Percentiles rank a stretch among this genome's conserved stretches.
These are phyloP conservation scores for Nysson spinosus DNA, from an alignment of 2,888 invertebrate genomes.

Conservation along the genomic window DNA sequence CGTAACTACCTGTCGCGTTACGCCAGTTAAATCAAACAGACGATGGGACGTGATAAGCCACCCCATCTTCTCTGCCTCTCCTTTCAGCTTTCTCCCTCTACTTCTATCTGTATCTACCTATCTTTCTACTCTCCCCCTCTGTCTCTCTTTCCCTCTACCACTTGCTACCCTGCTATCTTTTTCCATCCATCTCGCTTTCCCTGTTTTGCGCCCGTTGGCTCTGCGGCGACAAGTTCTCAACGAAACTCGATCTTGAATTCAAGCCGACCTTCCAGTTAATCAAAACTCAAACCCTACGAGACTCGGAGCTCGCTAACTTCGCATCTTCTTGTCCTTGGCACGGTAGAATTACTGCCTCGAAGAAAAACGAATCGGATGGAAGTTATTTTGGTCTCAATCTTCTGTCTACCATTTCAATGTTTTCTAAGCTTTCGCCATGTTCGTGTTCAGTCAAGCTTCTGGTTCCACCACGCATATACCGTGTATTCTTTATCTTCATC, in stretches of 20 bases:
- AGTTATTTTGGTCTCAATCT: slow-evolving; percentile 16
- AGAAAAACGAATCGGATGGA: not conserved
- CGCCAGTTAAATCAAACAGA: slow-evolving; percentile 54
- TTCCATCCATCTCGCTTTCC: not conserved
- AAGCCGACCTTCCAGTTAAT: slow-evolving; percentile 69
- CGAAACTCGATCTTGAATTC: slow-evolving; percentile 66
- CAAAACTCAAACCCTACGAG: slow-evolving; percentile 63
- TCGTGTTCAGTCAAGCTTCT: no score
- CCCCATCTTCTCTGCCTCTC: slow-evolving; percentile 7
- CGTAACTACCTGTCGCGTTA: slow-evolving; percentile 56
- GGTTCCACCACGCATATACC: not conserved
- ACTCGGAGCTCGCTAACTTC: slow-evolving; percentile 36
- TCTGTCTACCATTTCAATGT: not conserved
- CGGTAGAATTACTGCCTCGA: not conserved
- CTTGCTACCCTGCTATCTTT: not conserved
- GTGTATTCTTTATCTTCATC: slow-evolving; percentile 4
- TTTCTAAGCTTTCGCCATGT: not conserved
- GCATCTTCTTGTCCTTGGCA: slow-evolving; percentile 26
- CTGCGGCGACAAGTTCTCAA: slow-evolving; percentile 27
- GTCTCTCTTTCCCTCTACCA: not conserved
- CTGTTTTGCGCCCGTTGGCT: not conserved
- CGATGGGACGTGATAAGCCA: slow-evolving; percentile 49
- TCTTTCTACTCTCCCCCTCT: not conserved
- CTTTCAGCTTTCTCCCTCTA: not conserved
- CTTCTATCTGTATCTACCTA: not conserved